A percentile compares a stretch with the other conserved stretches of the same genome.
Conservation (phyloP, 2,888 invertebrate species). For the Lycaena phlaeas region DNA sequence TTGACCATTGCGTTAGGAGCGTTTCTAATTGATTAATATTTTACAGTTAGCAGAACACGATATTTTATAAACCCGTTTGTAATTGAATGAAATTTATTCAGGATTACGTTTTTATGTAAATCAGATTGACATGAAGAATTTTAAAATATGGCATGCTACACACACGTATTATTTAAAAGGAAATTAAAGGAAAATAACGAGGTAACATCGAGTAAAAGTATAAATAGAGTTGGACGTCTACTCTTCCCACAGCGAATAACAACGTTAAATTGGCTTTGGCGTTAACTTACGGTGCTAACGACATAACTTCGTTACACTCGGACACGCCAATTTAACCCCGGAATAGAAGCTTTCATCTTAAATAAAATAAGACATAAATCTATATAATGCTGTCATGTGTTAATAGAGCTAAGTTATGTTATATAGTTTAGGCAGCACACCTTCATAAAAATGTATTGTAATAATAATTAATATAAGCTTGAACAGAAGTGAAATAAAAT, state of each 20-base stretch:
- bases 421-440: no score
- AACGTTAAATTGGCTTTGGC: background rate
- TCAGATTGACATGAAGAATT: no score
- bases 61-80: background rate
- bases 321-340: conserved; percentile 2
- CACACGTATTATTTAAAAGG: no score
- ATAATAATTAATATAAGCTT: no score
- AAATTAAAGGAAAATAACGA: background rate
- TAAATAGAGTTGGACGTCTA: conserved; percentile 1
- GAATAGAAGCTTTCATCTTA: conserved; percentile 3
- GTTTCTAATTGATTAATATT: conserved; percentile 16
- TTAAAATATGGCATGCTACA: no score
- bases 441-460: no score
- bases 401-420: no score
- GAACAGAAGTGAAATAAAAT: no score
- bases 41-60: conserved; percentile 13
- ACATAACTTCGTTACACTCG: conserved; percentile 6
- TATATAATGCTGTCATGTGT: no score
- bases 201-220: background rate
- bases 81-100: background rate
- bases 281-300: conserved; percentile 5
- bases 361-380: no score
- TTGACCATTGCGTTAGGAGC: background rate
- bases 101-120: background rate
- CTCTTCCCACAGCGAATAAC: background rate